Evolutionary conservation across 2,113 vertebrate species (phyloP).

Genomic region (Rhodinocichla rosea): DNA sequence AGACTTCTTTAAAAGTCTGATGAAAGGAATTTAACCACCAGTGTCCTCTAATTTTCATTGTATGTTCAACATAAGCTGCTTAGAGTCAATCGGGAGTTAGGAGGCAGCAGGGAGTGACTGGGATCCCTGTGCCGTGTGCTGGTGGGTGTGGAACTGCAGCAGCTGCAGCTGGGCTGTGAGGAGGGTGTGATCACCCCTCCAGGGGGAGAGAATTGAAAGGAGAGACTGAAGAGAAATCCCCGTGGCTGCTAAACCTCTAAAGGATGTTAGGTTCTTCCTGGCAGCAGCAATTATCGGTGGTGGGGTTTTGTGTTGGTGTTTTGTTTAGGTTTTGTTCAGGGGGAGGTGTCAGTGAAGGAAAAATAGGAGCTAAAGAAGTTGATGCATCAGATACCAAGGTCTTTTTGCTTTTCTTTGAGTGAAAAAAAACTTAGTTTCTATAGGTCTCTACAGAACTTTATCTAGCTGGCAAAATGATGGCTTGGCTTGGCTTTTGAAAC

Average conservation of each 20-base stretch:
- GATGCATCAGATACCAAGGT: not conserved
- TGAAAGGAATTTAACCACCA: not conserved
- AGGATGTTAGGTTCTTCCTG: not conserved
- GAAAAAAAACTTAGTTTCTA: not conserved
- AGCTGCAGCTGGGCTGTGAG: not conserved
- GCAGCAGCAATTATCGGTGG: not conserved
- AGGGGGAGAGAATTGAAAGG: not conserved
- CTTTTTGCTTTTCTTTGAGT: not conserved
- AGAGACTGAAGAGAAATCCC: not conserved
- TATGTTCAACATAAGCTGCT: not conserved
- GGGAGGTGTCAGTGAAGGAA: not conserved
- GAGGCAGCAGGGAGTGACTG: not conserved
- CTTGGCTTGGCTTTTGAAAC: not conserved
- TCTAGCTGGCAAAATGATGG: not conserved
- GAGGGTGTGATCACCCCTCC: not conserved
- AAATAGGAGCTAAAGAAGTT: not conserved
- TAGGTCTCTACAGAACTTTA: not conserved
- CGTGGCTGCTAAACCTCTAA: not conserved
- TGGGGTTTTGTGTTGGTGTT: not conserved
- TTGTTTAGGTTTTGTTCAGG: not conserved
- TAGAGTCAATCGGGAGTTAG: not conserved
- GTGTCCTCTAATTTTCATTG: not conserved
- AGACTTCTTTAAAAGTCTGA: not conserved
- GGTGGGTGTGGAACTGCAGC: not conserved
- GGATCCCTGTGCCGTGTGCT: not conserved